Evolutionary conservation across 2,797 vertebrate species (phyloP).

Genomic region (Harpagifer antarcticus): DNA sequence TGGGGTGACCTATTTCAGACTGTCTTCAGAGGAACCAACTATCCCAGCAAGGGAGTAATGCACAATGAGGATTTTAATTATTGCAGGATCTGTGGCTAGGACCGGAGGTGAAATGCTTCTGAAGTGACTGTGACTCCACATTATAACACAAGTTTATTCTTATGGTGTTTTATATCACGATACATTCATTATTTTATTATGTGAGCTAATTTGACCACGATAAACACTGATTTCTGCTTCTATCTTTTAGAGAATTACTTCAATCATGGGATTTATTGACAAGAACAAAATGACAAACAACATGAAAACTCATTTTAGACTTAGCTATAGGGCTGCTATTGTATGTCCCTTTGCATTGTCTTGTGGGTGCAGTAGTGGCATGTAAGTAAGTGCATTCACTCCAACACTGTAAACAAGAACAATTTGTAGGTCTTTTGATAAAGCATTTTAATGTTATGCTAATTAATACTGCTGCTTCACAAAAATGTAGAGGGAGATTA

Average conservation of each 20-base stretch:
- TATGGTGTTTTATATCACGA: conserved; percentile 43
- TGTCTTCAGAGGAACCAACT: conserved; percentile 83
- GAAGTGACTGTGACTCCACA: conserved; percentile 77
- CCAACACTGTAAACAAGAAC: neutral
- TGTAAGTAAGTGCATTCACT: neutral
- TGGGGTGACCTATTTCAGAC: conserved; percentile 87
- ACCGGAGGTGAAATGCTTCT: conserved; percentile 81
- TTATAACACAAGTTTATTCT: conserved; percentile 64
- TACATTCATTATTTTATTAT: conserved; percentile 37
- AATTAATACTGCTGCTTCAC: neutral
- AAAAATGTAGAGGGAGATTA: neutral
- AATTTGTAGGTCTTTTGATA: neutral
- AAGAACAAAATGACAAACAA: neutral
- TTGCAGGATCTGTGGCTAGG: conserved; percentile 75
- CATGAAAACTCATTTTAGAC: neutral
- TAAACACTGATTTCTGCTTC: neutral
- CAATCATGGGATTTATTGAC: neutral
- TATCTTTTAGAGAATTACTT: neutral
- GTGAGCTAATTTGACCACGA: conserved; percentile 1
- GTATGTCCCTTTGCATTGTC: neutral
- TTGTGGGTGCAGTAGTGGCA: neutral
- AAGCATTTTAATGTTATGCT: neutral
- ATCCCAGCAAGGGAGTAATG: conserved; percentile 81
- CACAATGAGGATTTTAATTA: conserved; percentile 85
- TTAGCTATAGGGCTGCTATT: neutral